Evolutionary conservation across 2,113 vertebrate species (phyloP), one percentile per base, ranked within the genome.

Genomic region (Dendropsophus ebraccatus): DNA sequence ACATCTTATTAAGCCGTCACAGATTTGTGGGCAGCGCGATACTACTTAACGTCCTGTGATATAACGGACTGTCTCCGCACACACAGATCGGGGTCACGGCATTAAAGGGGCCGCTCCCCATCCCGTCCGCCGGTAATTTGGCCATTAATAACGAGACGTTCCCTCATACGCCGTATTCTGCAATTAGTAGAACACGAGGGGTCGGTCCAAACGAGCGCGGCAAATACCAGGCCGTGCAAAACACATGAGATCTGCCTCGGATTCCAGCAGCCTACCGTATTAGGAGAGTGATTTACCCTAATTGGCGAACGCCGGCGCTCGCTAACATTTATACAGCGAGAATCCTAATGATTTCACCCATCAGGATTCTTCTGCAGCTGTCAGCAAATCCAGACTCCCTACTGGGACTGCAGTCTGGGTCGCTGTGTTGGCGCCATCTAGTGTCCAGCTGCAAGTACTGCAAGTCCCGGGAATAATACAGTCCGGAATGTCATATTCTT

Each of bases 311-410:
- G 35, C 74, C 60, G 19, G 30, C 23, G 32, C 74, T 25, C 47
- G 25, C 47, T 56, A 79, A 52, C n/a, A 86, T 86, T 86, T 80
- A 80, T 54, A 86, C 30, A 80, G 50, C 35, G 56, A 41, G 76
- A 70, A 45, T 25, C 65, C 30, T 52, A 41, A 70, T 72, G 47
- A 67, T 67, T 72, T 70, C 37, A 47, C 56, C 69, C 19, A 69
- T 79, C 45, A 58, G 14, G 41, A 13, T 8, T 17, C n/a, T 62
- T 62, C 32, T 70, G 65, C 65, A 47, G 75, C 47, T 72, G 75
- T 30, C 37, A 58, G 56, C n/a, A 75, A 74, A 75, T 25, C 9
- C 23, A 62, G 13, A 30, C 10, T 23, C 16, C 81, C 81, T 9
- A 2, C 41, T 83, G 47, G 58, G 32, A 17, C 21, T 14, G 30